phyloP scores from a whole-genome alignment of 2,888 invertebrate species.

The Copidosoma aretas region DNA sequence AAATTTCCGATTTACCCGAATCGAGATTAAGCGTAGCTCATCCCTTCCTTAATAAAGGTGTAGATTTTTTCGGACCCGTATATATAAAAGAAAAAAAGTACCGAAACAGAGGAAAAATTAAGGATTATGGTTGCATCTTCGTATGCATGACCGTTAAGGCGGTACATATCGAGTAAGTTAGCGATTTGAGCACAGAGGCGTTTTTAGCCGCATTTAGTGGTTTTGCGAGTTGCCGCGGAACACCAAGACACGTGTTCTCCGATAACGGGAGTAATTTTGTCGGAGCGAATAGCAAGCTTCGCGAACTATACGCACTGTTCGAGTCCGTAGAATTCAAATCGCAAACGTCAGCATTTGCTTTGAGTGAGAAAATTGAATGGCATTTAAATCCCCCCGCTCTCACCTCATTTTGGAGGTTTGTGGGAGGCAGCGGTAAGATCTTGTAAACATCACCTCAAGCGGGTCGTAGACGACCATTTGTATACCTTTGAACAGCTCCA shows the following conservation, averaged over 20 bases:
- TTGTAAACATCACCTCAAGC: no score
- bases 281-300: background rate
- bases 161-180: constrained; percentile 41
- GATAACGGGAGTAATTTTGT: background rate
- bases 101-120: constrained; percentile 36
- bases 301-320: background rate
- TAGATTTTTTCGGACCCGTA: constrained; percentile 51
- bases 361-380: background rate
- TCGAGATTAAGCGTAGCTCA: constrained; percentile 25
- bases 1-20: constrained; percentile 49
- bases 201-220: background rate
- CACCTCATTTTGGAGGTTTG: constrained; percentile 5
- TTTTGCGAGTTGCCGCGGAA: background rate
- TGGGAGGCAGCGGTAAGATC: background rate
- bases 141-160: constrained; percentile 52
- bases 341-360: no score
- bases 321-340: background rate
- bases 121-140: constrained; percentile 44
- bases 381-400: constrained; percentile 2
- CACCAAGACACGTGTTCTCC: background rate
- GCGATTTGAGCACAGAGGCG: background rate
- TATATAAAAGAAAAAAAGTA: constrained; percentile 40
- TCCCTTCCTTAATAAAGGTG: constrained; percentile 45
- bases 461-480: background rate
- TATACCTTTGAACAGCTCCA: background rate